Evolutionary conservation across 1,140 invertebrate genomes (phyloP).

Genomic region (Propsilocerus akamusi): DNA sequence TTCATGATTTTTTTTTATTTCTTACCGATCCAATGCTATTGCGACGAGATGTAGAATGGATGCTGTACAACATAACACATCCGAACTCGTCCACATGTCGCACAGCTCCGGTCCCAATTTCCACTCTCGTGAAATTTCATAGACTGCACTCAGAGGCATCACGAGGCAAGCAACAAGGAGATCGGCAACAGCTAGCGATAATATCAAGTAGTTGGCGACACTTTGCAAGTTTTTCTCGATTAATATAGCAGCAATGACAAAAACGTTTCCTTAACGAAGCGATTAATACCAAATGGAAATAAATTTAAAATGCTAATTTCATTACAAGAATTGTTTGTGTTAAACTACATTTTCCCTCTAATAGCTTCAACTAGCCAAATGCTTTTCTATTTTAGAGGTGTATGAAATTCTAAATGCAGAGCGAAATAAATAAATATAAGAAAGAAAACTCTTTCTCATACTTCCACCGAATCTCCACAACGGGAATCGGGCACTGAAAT

Average conservation of each 20-base stretch:
- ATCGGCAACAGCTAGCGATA: slow-evolving; percentile 73
- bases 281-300: no score
- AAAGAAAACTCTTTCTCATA: no score
- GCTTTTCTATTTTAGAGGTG: no score
- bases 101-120: slow-evolving; percentile 69
- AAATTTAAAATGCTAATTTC: no score
- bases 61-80: slow-evolving; percentile 84
- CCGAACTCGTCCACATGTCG: slow-evolving; percentile 85
- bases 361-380: no score
- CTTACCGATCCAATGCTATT: slow-evolving; percentile 79
- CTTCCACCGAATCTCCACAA: no score
- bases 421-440: no score
- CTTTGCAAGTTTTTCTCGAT: slow-evolving; percentile 73
- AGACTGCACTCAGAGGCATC: slow-evolving; percentile 64
- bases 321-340: no score
- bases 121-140: slow-evolving; percentile 53
- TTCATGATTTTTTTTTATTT: no score
- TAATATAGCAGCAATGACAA: slow-evolving; percentile 86
- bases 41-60: slow-evolving; percentile 88
- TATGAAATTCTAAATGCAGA: no score
- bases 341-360: no score
- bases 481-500: no score
- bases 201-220: slow-evolving; percentile 72
- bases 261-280: slow-evolving; percentile 79
- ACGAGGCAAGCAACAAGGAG: slow-evolving; percentile 69